Conservation (phyloP, 2,113 vertebrate genomes). For the Mesembrinibis cayennensis region DNA sequence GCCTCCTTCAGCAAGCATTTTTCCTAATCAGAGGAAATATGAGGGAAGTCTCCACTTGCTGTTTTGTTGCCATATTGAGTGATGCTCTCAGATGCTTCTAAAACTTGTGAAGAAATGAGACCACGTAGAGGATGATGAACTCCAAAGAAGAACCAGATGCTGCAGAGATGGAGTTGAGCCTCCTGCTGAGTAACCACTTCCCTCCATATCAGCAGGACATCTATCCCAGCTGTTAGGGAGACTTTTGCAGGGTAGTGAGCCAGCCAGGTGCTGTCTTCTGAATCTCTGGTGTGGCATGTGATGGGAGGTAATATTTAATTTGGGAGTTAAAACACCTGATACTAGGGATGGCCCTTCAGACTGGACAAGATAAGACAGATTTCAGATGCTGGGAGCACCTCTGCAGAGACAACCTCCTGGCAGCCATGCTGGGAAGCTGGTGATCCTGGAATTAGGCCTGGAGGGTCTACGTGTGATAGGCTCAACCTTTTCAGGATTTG, state of each 20-base stretch:
- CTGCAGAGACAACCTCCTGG: neutral
- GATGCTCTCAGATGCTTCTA: neutral
- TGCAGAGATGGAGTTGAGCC: neutral
- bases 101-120: neutral
- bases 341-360: neutral
- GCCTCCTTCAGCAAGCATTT: neutral
- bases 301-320: neutral
- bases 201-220: neutral
- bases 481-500: neutral
- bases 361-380: neutral
- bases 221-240: neutral
- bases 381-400: neutral
- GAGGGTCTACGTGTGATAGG: neutral
- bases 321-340: neutral
- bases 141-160: neutral
- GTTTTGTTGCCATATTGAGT: neutral
- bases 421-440: rapidly evolving
- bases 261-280: neutral
- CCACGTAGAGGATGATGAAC: neutral
- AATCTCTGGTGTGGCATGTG: neutral
- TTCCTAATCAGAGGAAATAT: neutral
- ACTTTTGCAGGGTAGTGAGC: neutral
- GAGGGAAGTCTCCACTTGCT: neutral
- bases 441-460: neutral
- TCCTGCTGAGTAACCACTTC: neutral